Conservation (phyloP, 2,113 vertebrate species). For the Myotis brandtii region DNA sequence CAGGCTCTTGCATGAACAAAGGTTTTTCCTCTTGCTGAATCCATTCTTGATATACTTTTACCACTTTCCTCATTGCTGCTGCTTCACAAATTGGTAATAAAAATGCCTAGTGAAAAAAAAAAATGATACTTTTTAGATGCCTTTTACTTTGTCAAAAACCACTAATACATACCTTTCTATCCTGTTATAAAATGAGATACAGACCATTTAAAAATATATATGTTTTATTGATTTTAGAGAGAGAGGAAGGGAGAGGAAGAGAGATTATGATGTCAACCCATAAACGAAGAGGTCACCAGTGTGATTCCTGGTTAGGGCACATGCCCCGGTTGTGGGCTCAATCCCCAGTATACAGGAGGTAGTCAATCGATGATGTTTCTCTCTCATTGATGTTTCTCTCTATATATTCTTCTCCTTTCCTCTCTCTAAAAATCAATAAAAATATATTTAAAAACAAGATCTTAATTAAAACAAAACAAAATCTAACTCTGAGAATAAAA, state of each 20-base stretch:
- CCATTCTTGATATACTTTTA: slow-evolving; percentile 99
- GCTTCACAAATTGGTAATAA: slow-evolving; percentile 98
- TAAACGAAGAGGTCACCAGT: no score
- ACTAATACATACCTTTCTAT: slow-evolving; percentile 8
- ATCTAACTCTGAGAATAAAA: background rate
- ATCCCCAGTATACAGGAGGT: no score
- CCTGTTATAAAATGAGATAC: background rate
- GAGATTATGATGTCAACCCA: no score
- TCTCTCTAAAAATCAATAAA: no score
- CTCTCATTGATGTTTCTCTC: no score
- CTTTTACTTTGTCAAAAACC: slow-evolving; percentile 31
- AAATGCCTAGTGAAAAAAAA: slow-evolving; percentile 90
- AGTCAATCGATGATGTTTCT: no score
- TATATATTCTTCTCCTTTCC: no score
- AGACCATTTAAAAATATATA: background rate
- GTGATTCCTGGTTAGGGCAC: no score
- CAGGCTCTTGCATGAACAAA: slow-evolving; percentile 97
- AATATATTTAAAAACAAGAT: background rate
- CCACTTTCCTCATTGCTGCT: slow-evolving; percentile 97
- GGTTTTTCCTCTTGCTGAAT: slow-evolving; percentile 98
- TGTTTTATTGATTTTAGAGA: no score
- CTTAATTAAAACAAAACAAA: slow-evolving; percentile 47
- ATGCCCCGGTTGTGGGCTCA: no score
- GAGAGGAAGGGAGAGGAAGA: no score
- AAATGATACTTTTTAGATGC: background rate